phyloP scores from a whole-genome alignment of 2,888 invertebrate species.

The Pasiphila rectangulata region DNA sequence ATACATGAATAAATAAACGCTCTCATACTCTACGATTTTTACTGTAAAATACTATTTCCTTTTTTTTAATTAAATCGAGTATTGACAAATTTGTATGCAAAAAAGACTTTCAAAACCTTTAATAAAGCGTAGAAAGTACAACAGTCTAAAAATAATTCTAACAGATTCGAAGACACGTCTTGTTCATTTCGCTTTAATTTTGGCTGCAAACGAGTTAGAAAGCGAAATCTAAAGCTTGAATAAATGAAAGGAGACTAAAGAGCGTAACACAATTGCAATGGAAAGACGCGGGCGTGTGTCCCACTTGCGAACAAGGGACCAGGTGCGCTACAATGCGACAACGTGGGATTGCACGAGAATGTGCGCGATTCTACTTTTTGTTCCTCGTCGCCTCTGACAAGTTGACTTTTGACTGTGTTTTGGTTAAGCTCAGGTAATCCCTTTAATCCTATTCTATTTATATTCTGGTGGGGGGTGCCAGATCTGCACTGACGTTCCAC shows the following conservation, averaged over 20 bases:
- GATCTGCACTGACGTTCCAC: too few species aligned
- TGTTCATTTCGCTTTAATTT: conserved; percentile 28
- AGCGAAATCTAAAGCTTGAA: conserved; percentile 55
- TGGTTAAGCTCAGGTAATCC: too few species aligned
- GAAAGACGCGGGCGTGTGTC: conserved; percentile 72
- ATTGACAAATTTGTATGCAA: not conserved
- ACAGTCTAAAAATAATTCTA: not conserved
- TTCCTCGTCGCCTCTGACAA: conserved; percentile 2
- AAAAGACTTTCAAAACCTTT: not conserved
- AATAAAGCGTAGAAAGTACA: not conserved
- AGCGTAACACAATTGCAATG: conserved; percentile 71
- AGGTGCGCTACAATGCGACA: conserved; percentile 23
- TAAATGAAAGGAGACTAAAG: conserved; percentile 71
- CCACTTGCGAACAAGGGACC: conserved; percentile 66
- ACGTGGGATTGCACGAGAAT: conserved; percentile 21
- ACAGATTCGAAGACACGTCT: not conserved
- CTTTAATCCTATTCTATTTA: too few species aligned
- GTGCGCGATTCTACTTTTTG: conserved; percentile 16
- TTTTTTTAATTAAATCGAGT: not conserved
- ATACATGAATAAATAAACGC: not conserved
- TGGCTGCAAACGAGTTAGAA: conserved; percentile 48
- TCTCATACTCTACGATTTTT: too few species aligned
- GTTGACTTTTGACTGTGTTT: not conserved
- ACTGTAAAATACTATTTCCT: too few species aligned
- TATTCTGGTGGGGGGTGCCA: too few species aligned